These are phyloP conservation scores for Achlya flavicornis DNA, from an alignment of 2,888 invertebrate genomes.

Conservation along the genomic window DNA sequence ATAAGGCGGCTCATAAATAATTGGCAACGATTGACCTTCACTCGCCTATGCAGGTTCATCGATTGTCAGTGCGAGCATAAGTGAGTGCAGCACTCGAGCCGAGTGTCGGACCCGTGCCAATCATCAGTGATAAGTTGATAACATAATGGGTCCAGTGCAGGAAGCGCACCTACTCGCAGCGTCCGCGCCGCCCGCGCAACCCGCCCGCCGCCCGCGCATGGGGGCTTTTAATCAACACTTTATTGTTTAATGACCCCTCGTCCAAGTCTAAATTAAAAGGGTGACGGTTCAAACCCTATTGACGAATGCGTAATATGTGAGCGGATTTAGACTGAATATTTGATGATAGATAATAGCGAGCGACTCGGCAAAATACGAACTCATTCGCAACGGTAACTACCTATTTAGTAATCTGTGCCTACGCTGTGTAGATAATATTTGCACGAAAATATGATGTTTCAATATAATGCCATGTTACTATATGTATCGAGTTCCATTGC, in stretches of 20 bases:
- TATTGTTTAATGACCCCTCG: conserved; percentile 84
- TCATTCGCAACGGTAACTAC: conserved; percentile 16
- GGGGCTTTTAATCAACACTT: conserved; percentile 85
- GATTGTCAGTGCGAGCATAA: conserved; percentile 16
- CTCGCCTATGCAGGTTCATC: conserved; percentile 5
- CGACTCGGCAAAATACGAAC: conserved; percentile 25
- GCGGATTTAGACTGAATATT: conserved; percentile 73
- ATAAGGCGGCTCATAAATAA: no score
- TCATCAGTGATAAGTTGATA: conserved; percentile 71
- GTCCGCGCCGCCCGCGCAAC: conserved; percentile 35
- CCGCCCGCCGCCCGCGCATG: conserved; percentile 68
- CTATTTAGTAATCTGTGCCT: conserved; percentile 14
- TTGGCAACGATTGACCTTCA: not conserved
- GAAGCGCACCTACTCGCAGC: conserved; percentile 80
- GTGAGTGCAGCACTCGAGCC: conserved; percentile 42
- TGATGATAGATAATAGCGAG: conserved; percentile 69
- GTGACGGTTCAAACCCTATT: conserved; percentile 82
- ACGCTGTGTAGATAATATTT: conserved; percentile 18
- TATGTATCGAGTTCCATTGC: no score
- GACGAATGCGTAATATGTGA: conserved; percentile 78
- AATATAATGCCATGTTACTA: not conserved
- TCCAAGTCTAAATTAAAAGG: conserved; percentile 82
- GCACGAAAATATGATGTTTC: not conserved
- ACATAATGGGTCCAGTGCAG: conserved; percentile 78
- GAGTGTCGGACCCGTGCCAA: conserved; percentile 66